Base-by-base conservation (phyloP, 2,797 vertebrate genomes). In the Artibeus lituratus region DNA sequence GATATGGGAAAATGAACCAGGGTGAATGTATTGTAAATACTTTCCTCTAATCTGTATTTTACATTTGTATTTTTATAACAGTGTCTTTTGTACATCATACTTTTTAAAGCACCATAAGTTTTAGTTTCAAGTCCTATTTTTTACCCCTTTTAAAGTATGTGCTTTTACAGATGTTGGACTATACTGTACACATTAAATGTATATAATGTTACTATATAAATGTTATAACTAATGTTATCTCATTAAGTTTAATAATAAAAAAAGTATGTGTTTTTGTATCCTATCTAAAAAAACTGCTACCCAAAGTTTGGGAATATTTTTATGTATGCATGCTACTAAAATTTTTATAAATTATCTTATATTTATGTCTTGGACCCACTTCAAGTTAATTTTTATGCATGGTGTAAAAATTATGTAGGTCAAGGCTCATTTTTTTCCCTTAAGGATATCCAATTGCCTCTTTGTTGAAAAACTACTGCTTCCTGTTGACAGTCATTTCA, bases 331-430 rank as follows among this genome's bases (percentile, higher is more conserved):
- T 42, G 7, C n/a, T 81, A 86, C 3, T 22, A 72, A 37, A n/a
- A 65, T 16, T 65, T 90, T 87, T 87, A 44, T 70, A 87, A 84
- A 42, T 92, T 62, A 72, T 35, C 24, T 89, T 62, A 81, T 57
- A 90, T 76, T 90, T 94, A 87, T 86, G 15, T 84, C 10, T 74
- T 76, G 44, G 15, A 78, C 15, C 4, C 0, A 24, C 4, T 74
- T 96, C n/a, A 90, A 94, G 55, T 94, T 78, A 77, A 80, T 74
- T 90, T 92, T 91, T 81, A 81, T 59, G 18, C 69, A 57, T 91
- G 67, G 19, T 59, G 12, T 78, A 21, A 94, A 95, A 21, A 53
- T 53, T 53, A 53, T 53, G 51, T 53, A 53, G 24, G 53, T 76
- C 18, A 85, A 90, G 22, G 37, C 4, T 55, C 16, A 21, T 83